A percentile compares a stretch with the other conserved stretches of the same genome.
These are phyloP conservation scores for Trematomus bernacchii DNA, from an alignment of 2,797 vertebrate species.

Conservation along the genomic window DNA sequence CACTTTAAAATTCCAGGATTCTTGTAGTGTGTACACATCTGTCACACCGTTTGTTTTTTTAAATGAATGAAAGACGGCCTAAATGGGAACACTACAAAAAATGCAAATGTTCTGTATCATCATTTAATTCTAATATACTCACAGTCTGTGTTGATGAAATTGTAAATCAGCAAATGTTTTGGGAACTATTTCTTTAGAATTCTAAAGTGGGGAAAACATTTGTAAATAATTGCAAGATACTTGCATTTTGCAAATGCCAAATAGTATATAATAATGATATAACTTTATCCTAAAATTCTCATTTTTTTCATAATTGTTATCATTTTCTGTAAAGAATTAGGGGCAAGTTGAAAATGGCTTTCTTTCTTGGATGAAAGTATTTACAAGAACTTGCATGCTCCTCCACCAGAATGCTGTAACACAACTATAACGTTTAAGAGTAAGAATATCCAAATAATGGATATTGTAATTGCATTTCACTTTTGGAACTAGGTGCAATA, in stretches of 20 bases:
- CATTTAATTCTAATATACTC: slow-evolving; percentile 7
- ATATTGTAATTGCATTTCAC: slow-evolving; percentile 19
- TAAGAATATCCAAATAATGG: slow-evolving; percentile 15
- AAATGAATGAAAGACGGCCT: slow-evolving; percentile 1
- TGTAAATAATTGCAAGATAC: too few species aligned
- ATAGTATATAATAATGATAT: too few species aligned
- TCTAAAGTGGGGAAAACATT: too few species aligned
- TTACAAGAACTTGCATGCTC: not conserved
- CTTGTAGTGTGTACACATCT: slow-evolving; percentile 53
- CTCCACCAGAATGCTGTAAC: not conserved
- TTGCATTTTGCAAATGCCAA: too few species aligned
- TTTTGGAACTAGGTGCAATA: slow-evolving; percentile 13
- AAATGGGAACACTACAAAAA: slow-evolving; percentile 28
- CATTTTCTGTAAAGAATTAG: too few species aligned
- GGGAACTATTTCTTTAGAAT: too few species aligned
- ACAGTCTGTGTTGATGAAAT: too few species aligned
- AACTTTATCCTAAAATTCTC: too few species aligned
- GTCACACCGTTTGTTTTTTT: slow-evolving; percentile 8
- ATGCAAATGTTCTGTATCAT: slow-evolving; percentile 9
- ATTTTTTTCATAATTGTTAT: too few species aligned
- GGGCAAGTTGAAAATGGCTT: not conserved
- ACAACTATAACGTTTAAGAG: not conserved
- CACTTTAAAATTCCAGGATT: slow-evolving; percentile 57
- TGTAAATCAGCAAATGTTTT: too few species aligned
- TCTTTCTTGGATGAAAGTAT: not conserved